Evolutionary conservation across 64 coral and sea anemone genomes (phyloP).

Genomic region (Porites australiensis): DNA sequence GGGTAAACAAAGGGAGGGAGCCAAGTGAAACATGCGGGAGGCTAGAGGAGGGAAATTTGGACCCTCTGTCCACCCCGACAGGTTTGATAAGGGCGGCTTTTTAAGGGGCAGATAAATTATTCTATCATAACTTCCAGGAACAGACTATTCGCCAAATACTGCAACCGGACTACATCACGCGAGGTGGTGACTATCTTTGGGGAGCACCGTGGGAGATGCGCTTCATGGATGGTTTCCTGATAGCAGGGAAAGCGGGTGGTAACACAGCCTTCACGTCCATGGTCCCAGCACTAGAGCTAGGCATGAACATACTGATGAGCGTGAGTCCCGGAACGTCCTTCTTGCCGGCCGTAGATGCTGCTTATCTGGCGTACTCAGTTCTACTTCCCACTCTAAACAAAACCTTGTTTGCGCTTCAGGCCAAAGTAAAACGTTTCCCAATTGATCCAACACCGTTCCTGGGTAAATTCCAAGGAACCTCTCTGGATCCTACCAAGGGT

Average conservation of each 20-base stretch:
- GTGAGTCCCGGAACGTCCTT: slow-evolving; percentile 11
- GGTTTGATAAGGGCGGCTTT: too few relatives aligned
- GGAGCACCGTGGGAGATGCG: slow-evolving; percentile 68
- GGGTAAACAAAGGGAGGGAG: too few relatives aligned
- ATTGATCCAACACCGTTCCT: slow-evolving; percentile 27
- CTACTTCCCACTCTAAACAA: slow-evolving; percentile 44
- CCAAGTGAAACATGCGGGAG: too few relatives aligned
- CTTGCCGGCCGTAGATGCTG: slow-evolving; percentile 45
- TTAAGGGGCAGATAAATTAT: too few relatives aligned
- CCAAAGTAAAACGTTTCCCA: slow-evolving; percentile 8
- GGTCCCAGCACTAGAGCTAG: slow-evolving; percentile 46
- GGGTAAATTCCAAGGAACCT: slow-evolving; percentile 57
- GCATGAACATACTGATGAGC: slow-evolving; percentile 63
- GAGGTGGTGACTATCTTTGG: slow-evolving; percentile 41
- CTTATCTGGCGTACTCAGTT: slow-evolving; percentile 27
- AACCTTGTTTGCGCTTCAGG: slow-evolving; percentile 43
- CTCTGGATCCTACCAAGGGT: slow-evolving; percentile 50
- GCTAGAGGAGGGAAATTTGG: too few relatives aligned
- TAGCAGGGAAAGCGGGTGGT: slow-evolving; percentile 45
- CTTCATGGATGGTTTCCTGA: slow-evolving; percentile 38
- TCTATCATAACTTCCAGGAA: neutral
- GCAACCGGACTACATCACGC: slow-evolving; percentile 34
- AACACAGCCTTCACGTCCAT: slow-evolving; percentile 42
- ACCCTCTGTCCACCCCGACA: too few relatives aligned
- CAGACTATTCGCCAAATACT: slow-evolving; percentile 53